Evolutionary conservation across 2,888 invertebrate genomes (phyloP), one percentile per base, ranked within the genome.

Genomic region (Dastarcus helophoroides): DNA sequence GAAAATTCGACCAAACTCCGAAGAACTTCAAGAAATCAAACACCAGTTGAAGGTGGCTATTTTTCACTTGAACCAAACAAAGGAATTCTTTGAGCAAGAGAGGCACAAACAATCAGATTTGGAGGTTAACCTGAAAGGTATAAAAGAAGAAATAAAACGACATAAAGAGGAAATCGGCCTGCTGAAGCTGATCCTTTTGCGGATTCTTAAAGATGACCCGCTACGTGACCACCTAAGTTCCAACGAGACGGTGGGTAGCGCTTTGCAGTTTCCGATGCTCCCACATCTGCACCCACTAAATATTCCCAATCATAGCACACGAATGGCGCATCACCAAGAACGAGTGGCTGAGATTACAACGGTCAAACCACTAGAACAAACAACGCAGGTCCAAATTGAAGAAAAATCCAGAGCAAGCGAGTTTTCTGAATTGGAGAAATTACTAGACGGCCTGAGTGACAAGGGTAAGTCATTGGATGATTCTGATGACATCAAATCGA

Each of bases 41-140:
- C 14, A 10, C 4, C 40, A 47, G 13, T 24, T 51, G 3, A 33
- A 37, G 15, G 27, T 36, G 14, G 41, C 43, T 2, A 35, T 43
- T 5, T 22, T 25, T 14, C 33, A 31, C 12, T 32, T 51, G 12
- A 50, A 47, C 25, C 26, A 44, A 39, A 51, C 51, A 1, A 42
- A 32, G 21, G 36, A 38, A 19, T 26, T 43, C 3, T 21, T 49
- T 7, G 32, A 32, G 3, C 21, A 36, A 8, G 44, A 48, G 28
- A 42, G 38, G 26, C 14, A 33, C 19, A 44, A 42, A 26, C 47
- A 47, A 31, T 28, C 34, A 9, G 26, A 34, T 7, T 23, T 53
- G 12, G 46, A 49, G 35, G 35, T 29, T 1, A 47, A 50, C 30
- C 22, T 52, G 12, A 43, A 35, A 17, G 36, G 33, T 9, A 49